A percentile compares a stretch with the other conserved stretches of the same genome.
Conservation (phyloP, 1,140 invertebrate genomes). For the Lethrus apterus region DNA sequence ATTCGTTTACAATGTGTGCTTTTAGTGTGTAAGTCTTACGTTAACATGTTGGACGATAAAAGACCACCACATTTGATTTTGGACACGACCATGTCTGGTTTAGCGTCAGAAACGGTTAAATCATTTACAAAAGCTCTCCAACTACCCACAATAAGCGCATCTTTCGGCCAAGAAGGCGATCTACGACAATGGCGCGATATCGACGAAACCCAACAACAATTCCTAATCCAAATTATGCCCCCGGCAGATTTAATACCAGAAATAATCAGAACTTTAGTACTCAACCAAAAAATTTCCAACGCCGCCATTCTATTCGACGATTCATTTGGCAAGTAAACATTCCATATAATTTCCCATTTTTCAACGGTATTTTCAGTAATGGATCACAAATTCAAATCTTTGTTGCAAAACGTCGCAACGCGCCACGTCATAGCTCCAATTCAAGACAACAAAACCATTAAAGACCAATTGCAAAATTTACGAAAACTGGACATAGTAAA, state of each 20-base stretch:
- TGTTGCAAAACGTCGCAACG: conserved; percentile 76
- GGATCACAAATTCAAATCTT: conserved; percentile 83
- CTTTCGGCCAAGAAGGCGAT: conserved; percentile 73
- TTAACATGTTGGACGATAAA: conserved; percentile 49
- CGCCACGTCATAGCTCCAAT: conserved; percentile 69
- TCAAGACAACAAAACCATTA: conserved; percentile 42
- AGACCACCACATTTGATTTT: conserved; percentile 66
- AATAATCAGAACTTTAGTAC: conserved; percentile 67
- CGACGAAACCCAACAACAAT: conserved; percentile 55
- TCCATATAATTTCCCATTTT: conserved; percentile 5
- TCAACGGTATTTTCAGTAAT: conserved; percentile 50
- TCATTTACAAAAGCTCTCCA: conserved; percentile 67
- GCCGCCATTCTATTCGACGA: conserved; percentile 82
- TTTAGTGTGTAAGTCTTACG: conserved; percentile 60
- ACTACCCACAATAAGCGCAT: conserved; percentile 69
- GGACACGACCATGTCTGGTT: conserved; percentile 65
- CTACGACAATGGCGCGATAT: conserved; percentile 67
- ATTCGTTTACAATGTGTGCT: conserved; percentile 15
- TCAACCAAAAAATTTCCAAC: conserved; percentile 75
- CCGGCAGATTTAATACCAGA: conserved; percentile 74
- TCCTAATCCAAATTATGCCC: conserved; percentile 65
- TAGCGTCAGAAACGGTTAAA: conserved; percentile 70
- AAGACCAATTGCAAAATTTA: conserved; percentile 58
- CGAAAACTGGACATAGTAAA: conserved; percentile 76
- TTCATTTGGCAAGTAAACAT: conserved; percentile 58